Conservation (phyloP, 92 coral and sea anemone genomes). For the Phenganax subtilis region DNA sequence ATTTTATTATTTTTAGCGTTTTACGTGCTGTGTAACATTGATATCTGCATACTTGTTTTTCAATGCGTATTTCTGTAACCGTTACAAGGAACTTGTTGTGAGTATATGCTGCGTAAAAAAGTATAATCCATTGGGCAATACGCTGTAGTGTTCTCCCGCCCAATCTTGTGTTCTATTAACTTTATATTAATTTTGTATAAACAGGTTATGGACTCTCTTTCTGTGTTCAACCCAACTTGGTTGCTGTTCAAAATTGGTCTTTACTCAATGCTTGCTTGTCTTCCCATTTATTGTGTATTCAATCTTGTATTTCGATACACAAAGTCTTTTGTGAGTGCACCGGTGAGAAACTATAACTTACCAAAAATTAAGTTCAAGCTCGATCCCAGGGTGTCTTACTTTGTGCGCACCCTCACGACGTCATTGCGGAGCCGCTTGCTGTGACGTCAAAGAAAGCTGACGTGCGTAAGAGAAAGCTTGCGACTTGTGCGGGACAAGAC, state of each 20-base stretch:
- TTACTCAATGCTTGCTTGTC: neutral
- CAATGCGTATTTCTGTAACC: conserved; percentile 22
- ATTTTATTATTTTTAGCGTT: conserved; percentile 18
- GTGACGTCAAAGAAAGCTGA: no score
- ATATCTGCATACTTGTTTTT: conserved; percentile 24
- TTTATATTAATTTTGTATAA: neutral
- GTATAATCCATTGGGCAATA: no score
- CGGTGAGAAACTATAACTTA: neutral
- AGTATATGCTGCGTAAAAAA: neutral
- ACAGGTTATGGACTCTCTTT: conserved; percentile 18
- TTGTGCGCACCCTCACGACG: no score
- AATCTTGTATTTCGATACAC: conserved; percentile 16
- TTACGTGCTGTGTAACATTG: conserved; percentile 23
- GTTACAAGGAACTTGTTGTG: neutral
- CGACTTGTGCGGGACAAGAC: no score
- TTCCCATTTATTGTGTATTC: conserved; percentile 17
- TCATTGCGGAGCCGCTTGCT: no score
- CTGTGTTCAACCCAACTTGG: conserved; percentile 23
- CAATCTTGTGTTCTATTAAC: no score
- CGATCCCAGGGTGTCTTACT: neutral
- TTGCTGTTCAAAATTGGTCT: conserved; percentile 21
- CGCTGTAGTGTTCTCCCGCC: no score
- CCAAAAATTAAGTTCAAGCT: neutral
- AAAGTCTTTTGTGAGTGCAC: neutral
- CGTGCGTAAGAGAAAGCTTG: no score